phyloP scores from a whole-genome alignment of 2,797 vertebrate species.

The Micrastur ruficollis region DNA sequence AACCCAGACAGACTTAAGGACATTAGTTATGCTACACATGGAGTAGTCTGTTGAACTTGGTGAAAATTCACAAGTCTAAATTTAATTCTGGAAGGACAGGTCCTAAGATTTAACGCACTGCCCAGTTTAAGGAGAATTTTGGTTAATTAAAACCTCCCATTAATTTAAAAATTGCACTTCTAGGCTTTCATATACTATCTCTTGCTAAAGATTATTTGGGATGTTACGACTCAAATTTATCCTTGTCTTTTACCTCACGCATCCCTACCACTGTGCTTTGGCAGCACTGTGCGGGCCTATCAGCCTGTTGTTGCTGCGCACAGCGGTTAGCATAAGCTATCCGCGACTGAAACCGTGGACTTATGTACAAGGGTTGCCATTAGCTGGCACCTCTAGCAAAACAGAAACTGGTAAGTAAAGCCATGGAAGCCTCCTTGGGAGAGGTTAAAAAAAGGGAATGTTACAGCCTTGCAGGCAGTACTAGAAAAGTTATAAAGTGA shows the following conservation, averaged over 20 bases:
- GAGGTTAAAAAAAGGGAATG: background rate
- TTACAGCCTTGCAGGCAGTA: background rate
- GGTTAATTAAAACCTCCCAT: background rate
- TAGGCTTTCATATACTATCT: background rate
- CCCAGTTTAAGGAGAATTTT: background rate
- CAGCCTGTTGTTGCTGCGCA: background rate
- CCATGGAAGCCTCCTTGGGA: background rate
- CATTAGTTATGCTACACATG: accelerated
- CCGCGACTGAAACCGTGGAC: background rate
- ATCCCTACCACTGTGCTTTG: background rate
- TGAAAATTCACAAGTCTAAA: background rate
- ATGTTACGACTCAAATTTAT: background rate
- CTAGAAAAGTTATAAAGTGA: background rate
- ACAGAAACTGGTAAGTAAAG: background rate
- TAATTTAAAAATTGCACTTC: background rate
- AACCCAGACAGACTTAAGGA: background rate
- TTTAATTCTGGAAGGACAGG: background rate
- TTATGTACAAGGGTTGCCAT: background rate
- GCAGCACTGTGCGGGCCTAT: background rate
- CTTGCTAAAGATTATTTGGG: background rate
- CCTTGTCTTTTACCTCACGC: background rate
- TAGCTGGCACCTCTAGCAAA: background rate
- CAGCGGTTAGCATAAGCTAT: accelerated
- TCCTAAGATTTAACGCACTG: background rate
- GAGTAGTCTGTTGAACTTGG: background rate